These are phyloP conservation scores for Triplophysa tibetana DNA, from an alignment of 2,113 vertebrate genomes.

Conservation along the genomic window DNA sequence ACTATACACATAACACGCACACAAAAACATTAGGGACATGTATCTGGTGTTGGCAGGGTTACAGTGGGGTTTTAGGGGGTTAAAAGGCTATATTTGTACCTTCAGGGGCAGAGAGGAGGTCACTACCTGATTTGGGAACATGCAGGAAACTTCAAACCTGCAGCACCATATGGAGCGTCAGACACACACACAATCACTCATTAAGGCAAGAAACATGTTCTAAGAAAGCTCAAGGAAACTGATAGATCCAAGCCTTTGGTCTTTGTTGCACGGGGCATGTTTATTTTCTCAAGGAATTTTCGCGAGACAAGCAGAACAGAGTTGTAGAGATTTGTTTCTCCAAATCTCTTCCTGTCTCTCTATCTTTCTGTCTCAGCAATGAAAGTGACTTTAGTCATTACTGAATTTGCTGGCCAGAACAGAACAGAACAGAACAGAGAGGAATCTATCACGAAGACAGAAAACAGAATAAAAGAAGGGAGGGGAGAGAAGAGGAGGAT, in stretches of 20 bases:
- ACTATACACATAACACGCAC: neutral
- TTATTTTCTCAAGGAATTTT: neutral
- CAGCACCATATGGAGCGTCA: conserved; percentile 3
- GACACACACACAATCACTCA: neutral
- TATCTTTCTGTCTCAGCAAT: neutral
- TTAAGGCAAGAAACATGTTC: no score
- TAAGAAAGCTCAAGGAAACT: neutral
- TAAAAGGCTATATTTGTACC: conserved; percentile 20
- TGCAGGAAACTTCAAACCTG: conserved; percentile 16
- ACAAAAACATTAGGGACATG: neutral
- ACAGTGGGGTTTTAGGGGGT: conserved; percentile 7
- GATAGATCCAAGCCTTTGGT: neutral
- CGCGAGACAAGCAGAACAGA: neutral
- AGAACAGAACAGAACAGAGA: conserved; percentile 21
- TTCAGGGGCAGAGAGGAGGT: conserved; percentile 28
- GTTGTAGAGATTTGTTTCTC: neutral
- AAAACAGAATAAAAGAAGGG: conserved; percentile 9
- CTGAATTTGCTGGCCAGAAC: conserved; percentile 12
- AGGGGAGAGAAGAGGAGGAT: neutral
- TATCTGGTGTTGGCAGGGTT: neutral
- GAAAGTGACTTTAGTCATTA: conserved; percentile 41
- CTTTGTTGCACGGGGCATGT: neutral
- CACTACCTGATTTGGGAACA: conserved; percentile 27
- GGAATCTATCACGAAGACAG: conserved; percentile 36
- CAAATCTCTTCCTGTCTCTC: neutral